Evolutionary conservation across 1,140 invertebrate species (phyloP).

Genomic region (Penaeus vannamei): DNA sequence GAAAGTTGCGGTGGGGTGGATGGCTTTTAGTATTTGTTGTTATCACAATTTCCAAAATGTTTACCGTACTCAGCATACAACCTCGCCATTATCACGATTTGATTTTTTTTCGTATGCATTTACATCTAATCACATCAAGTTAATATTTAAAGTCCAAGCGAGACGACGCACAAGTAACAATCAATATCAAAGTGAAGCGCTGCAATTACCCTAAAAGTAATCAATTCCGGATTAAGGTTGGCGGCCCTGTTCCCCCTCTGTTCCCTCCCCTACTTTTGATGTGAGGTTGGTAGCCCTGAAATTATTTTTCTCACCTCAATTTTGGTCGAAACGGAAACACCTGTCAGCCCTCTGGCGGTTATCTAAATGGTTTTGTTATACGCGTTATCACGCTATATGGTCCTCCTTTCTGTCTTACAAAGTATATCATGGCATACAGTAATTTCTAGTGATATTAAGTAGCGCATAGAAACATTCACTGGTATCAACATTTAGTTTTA

Average conservation of each 20-base stretch:
- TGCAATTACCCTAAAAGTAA: constrained; percentile 56
- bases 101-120: background rate
- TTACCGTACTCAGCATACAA: no score
- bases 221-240: constrained; percentile 62
- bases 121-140: background rate
- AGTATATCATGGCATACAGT: no score
- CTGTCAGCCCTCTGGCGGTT: constrained; percentile 54
- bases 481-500: no score
- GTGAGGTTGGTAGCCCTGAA: constrained; percentile 58
- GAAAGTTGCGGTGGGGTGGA: constrained; percentile 37
- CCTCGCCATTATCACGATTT: background rate
- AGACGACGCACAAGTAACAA: constrained; percentile 26
- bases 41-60: no score
- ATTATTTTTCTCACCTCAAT: constrained; percentile 64
- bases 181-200: constrained; percentile 36
- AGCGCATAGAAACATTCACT: no score
- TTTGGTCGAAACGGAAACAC: constrained; percentile 62
- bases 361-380: constrained; percentile 53
- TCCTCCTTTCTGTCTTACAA: background rate
- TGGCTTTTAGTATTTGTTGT: constrained; percentile 3
- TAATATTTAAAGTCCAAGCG: background rate
- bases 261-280: constrained; percentile 34
- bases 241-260: constrained; percentile 46
- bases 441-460: no score
- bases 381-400: background rate